Conservation (phyloP, 2,797 vertebrate genomes). For the Babyrousa celebensis region DNA sequence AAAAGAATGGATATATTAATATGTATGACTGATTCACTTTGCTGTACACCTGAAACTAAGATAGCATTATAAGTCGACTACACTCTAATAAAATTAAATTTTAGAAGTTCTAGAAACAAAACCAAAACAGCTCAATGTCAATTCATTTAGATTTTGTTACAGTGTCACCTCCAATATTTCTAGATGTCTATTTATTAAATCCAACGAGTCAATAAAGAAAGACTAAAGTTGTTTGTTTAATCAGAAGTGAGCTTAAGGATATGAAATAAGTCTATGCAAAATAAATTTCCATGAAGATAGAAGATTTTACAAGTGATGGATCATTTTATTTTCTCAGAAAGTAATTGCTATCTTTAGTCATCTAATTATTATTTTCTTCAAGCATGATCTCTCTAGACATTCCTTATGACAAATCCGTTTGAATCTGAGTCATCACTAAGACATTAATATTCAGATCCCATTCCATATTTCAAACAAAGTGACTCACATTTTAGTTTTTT, state of each 20-base stretch:
- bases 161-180: not conserved
- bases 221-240: not conserved
- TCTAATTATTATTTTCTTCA: conserved; percentile 70
- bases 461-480: conserved; percentile 42
- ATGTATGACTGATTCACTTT: no score
- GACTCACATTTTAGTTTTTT: conserved; percentile 47
- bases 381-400: conserved; percentile 26
- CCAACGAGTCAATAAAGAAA: not conserved
- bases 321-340: not conserved
- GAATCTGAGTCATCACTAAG: conserved; percentile 49
- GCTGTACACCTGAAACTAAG: no score
- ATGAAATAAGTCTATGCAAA: not conserved
- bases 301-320: not conserved
- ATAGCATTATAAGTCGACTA: no score
- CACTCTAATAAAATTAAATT: no score
- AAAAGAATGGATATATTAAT: no score
- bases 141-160: not conserved
- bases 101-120: no score
- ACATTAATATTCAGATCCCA: not conserved
- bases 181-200: not conserved
- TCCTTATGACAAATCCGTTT: conserved; percentile 58
- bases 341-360: conserved; percentile 57
- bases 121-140: not conserved
- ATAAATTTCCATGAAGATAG: conserved; percentile 6
- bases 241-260: not conserved